Percentiles rank a stretch among this genome's conserved stretches.
Evolutionary conservation across 2,888 invertebrate genomes (phyloP).

Genomic region (Rotaria socialis): DNA sequence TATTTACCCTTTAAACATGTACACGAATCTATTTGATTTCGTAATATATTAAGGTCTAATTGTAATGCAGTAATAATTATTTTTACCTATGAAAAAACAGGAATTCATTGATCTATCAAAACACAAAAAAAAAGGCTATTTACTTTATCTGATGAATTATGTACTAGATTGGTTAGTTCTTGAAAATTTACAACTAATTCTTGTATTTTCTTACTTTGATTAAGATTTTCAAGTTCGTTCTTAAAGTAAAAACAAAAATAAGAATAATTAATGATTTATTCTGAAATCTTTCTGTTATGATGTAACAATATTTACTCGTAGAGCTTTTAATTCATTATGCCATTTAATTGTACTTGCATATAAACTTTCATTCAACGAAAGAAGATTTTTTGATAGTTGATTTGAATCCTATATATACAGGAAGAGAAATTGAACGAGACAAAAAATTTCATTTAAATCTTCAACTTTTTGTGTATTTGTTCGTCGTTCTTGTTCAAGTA

Average conservation of each 20-base stretch:
- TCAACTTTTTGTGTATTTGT: not conserved
- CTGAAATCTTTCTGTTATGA: not conserved
- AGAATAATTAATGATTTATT: too few species aligned
- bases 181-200: not conserved
- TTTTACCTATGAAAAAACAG: not conserved
- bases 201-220: not conserved
- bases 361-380: slow-evolving; percentile 3
- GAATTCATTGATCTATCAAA: too few species aligned
- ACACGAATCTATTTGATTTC: not conserved
- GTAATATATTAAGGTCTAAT: not conserved
- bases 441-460: too few species aligned
- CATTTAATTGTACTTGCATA: not conserved
- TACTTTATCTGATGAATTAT: not conserved
- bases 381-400: not conserved
- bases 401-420: not conserved
- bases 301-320: not conserved
- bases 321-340: not conserved
- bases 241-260: not conserved
- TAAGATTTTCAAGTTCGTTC: not conserved
- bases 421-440: too few species aligned
- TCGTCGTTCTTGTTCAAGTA: slow-evolving; percentile 8
- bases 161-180: not conserved
- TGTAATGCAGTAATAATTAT: not conserved
- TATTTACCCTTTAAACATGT: not conserved
- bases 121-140: not conserved